Conservation (phyloP, 1,140 invertebrate genomes). For the Drosophila ficusphila region DNA sequence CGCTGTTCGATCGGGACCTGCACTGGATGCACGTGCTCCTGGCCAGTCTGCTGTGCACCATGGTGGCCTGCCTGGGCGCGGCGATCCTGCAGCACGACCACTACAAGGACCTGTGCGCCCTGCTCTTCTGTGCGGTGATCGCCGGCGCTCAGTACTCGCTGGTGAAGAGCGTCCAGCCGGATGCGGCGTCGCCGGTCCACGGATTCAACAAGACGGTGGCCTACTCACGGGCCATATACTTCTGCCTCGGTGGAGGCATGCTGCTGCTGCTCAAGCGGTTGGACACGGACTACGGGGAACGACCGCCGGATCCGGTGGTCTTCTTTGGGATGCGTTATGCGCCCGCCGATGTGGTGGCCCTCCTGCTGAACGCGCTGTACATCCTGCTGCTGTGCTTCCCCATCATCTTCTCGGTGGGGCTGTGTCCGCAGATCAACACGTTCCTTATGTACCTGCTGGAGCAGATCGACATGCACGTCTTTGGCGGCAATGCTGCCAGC, state of each 20-base stretch:
- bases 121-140: slow-evolving; percentile 98
- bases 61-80: slow-evolving; percentile 94
- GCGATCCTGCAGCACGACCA: slow-evolving; percentile 93
- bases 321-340: slow-evolving; percentile 92
- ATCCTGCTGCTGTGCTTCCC: slow-evolving; percentile 96
- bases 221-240: slow-evolving; percentile 97
- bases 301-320: slow-evolving; percentile 26
- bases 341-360: slow-evolving; percentile 88
- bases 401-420: slow-evolving; percentile 95
- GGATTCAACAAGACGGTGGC: slow-evolving; percentile 98
- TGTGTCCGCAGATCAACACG: slow-evolving; percentile 98
- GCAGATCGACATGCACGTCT: slow-evolving; percentile 98
- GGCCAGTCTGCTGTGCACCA: slow-evolving; percentile 93
- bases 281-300: slow-evolving; percentile 51
- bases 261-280: slow-evolving; percentile 76
- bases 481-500: slow-evolving; percentile 98
- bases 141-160: slow-evolving; percentile 99
- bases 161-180: slow-evolving; percentile 99
- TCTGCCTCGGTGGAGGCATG: slow-evolving; percentile 92
- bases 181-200: slow-evolving; percentile 98
- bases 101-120: slow-evolving; percentile 96
- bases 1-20: slow-evolving; percentile 96
- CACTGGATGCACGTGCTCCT: slow-evolving; percentile 93
- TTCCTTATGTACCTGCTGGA: slow-evolving; percentile 97
- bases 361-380: slow-evolving; percentile 90